Evolutionary conservation across 2,113 vertebrate species (phyloP).

Genomic region (Paralichthys olivaceus): DNA sequence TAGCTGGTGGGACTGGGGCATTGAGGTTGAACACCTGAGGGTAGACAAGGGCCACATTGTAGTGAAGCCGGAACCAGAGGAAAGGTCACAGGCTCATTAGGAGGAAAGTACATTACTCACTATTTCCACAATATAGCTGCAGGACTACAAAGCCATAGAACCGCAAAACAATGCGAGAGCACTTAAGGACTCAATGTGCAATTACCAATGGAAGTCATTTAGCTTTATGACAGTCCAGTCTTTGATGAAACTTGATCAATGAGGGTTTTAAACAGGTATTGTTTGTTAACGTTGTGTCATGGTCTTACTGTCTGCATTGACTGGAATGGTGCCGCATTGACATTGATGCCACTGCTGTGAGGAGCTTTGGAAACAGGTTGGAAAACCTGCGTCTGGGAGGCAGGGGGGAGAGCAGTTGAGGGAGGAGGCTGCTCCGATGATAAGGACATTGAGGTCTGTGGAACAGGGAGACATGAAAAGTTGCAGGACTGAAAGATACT

Average conservation of each 20-base stretch:
- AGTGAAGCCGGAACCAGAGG: conserved; percentile 52
- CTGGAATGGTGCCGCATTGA: conserved; percentile 99
- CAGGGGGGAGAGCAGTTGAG: conserved; percentile 86
- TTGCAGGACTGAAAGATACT: not conserved
- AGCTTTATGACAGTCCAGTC: conserved; percentile 6
- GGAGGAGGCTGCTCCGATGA: conserved; percentile 90
- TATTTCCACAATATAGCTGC: conserved; percentile 32
- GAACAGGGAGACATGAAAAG: conserved; percentile 26
- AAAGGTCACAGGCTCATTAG: conserved; percentile 51
- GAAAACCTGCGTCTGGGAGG: conserved; percentile 93
- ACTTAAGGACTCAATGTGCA: conserved; percentile 1
- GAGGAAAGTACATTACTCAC: conserved; percentile 28
- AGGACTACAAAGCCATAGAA: conserved; percentile 30
- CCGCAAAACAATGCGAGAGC: conserved; percentile 14
- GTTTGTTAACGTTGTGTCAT: not conserved
- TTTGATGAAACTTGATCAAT: not conserved
- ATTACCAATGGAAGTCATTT: not conserved
- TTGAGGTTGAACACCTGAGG: conserved; percentile 98
- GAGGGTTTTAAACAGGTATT: not conserved
- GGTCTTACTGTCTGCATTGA: conserved; percentile 97
- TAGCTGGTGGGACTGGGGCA: conserved; percentile 95
- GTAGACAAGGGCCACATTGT: conserved; percentile 55
- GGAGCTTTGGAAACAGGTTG: conserved; percentile 93
- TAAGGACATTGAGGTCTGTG: conserved; percentile 92
- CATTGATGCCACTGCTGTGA: conserved; percentile 97